Conservation (phyloP, 2,888 invertebrate genomes). For the Cephus pulcher region DNA sequence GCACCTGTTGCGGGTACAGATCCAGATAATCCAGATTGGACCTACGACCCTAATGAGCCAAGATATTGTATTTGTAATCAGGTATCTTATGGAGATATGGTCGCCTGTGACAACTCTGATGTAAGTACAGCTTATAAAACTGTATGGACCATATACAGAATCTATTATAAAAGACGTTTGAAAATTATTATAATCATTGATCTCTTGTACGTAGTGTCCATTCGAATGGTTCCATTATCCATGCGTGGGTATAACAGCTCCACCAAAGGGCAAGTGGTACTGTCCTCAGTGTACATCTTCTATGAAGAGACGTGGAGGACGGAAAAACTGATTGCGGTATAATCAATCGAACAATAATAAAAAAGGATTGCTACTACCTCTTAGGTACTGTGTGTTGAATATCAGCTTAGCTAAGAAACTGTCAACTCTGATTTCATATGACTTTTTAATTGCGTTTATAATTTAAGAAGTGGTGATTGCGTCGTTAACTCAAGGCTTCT, state of each 20-base stretch:
- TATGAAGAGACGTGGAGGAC: conserved; percentile 85
- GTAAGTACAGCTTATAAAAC: conserved; percentile 70
- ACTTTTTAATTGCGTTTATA: conserved; percentile 48
- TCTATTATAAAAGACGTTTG: not conserved
- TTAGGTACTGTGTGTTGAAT: conserved; percentile 55
- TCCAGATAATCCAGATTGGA: conserved; percentile 84
- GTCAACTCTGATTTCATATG: conserved; percentile 53
- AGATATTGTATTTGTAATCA: conserved; percentile 97
- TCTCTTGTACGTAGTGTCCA: conserved; percentile 77
- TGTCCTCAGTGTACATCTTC: conserved; percentile 94
- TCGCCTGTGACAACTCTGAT: conserved; percentile 97
- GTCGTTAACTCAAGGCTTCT: conserved; percentile 5
- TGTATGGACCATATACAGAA: not conserved
- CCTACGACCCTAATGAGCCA: conserved; percentile 96
- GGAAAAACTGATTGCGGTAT: conserved; percentile 76
- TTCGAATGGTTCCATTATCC: conserved; percentile 99
- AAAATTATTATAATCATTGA: not conserved
- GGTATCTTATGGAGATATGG: conserved; percentile 98
- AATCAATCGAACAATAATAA: conserved; percentile 40
- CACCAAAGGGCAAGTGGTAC: conserved; percentile 99
- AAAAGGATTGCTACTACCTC: conserved; percentile 55
- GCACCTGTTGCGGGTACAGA: conserved; percentile 70
- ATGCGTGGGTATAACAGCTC: conserved; percentile 95
- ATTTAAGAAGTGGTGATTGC: conserved; percentile 31
- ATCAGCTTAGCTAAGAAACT: conserved; percentile 48